Percentiles rank a stretch among this genome's conserved stretches.
These are phyloP conservation scores for Sphenopsis melanotis DNA, from an alignment of 2,797 vertebrate genomes.

Conservation along the genomic window DNA sequence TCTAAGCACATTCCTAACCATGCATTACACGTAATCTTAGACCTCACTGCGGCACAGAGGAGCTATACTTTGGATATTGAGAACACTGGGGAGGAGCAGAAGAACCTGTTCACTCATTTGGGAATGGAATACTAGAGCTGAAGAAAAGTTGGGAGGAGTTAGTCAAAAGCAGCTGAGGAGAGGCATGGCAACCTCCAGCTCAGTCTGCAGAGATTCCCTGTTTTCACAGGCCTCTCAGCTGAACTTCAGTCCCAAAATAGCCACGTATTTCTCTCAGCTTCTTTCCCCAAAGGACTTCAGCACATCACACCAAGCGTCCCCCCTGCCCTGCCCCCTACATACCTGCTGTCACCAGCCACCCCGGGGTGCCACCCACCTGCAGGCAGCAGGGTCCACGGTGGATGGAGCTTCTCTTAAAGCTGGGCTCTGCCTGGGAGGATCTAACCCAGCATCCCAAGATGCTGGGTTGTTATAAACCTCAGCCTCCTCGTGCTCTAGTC, in stretches of 20 bases:
- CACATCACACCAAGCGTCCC: background rate
- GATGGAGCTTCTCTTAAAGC: background rate
- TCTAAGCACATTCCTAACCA: background rate
- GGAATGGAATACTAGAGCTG: background rate
- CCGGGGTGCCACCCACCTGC: rapidly evolving
- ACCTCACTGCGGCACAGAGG: background rate
- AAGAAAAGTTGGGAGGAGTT: background rate
- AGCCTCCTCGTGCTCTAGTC: background rate
- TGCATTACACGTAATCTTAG: background rate
- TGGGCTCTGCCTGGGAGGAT: background rate
- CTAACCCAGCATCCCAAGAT: rapidly evolving
- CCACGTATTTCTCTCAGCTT: background rate
- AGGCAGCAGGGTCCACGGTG: rapidly evolving
- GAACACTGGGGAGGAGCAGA: background rate
- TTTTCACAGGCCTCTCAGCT: background rate
- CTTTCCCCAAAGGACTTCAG: rapidly evolving
- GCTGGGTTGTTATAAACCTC: background rate
- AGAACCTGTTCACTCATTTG: background rate
- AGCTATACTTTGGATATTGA: background rate
- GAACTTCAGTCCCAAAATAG: background rate
- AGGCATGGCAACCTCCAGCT: background rate
- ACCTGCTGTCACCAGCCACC: background rate
- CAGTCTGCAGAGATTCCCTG: background rate
- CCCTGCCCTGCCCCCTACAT: background rate
- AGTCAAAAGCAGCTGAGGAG: background rate